A percentile compares a stretch with the other conserved stretches of the same genome.
Conservation (phyloP, 30 jellyfish, hydroid and myxozoan species). For the Catostylus mosaicus region DNA sequence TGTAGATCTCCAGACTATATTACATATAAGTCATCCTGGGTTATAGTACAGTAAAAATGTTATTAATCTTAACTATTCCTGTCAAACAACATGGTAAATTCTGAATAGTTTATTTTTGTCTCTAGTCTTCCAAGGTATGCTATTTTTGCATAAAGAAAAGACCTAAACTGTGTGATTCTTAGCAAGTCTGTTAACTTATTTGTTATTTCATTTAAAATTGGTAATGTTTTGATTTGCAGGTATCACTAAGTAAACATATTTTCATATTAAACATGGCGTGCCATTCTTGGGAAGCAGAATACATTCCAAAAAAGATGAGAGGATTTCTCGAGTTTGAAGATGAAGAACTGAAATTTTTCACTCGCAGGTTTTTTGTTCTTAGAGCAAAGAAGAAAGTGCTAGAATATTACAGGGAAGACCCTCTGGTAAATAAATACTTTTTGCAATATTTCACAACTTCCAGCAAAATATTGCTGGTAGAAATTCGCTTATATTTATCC, state of each 20-base stretch:
- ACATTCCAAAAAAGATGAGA: constrained; percentile 25
- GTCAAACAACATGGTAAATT: no score
- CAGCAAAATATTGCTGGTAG: no score
- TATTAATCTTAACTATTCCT: no score
- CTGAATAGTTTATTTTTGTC: no score
- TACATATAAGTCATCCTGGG: no score
- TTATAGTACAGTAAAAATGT: no score
- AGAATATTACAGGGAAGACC: constrained; percentile 67
- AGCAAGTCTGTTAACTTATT: background rate
- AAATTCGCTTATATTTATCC: no score
- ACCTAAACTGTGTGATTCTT: no score
- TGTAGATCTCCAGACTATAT: no score
- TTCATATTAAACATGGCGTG: constrained; percentile 4
- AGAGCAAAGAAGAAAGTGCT: constrained; percentile 22
- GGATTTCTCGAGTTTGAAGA: constrained; percentile 63
- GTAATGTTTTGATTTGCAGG: no score
- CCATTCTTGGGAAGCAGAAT: constrained; percentile 38
- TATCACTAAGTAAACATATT: background rate
- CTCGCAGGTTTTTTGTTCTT: constrained; percentile 66
- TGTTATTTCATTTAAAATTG: background rate
- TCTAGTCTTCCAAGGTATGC: no score
- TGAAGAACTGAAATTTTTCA: constrained; percentile 61
- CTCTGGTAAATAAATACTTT: constrained; percentile 52
- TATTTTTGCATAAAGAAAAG: no score
- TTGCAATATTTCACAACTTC: background rate